Evolutionary conservation across 2,113 vertebrate genomes (phyloP), one percentile per base, ranked within the genome.

Genomic region (Psittacara wagleri): DNA sequence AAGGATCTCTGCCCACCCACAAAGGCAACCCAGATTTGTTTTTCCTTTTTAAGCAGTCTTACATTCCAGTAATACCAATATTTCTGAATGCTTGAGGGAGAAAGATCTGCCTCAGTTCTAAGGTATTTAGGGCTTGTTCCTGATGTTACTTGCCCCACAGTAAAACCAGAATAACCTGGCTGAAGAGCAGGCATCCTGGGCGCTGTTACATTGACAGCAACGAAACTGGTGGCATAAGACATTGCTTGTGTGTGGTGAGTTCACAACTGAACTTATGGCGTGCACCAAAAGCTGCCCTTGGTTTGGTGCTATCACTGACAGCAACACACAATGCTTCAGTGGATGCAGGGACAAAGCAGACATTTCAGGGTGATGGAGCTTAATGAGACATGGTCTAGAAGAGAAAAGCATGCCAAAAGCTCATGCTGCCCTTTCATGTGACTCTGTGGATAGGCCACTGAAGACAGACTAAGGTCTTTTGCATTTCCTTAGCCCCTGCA

Each of bases 251-350:
- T 7, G 28, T n/a, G 17, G 4, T 3, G 46, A 24, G 20, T 44
- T 82, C 49, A 27, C 37, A 77, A 23, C 18, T 6, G 7, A n/a
- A 27, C 13, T 44, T 24, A 28, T 0, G 2, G 5, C 1, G 2
- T 14, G 52, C 24, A 37, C 24, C 8, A 29, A 79, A 55, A 49
- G 41, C 64, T 81, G 39, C 7, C 24, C 41, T 35, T 37, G 43
- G 23, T n/a, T 88, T 31, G 52, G 9, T 59, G 69, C 51, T 37
- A 1, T 25, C 51, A 2, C 51, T 17, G 54, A 29, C 18, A 39
- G 37, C 24, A 37, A 33, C 22, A 16, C 17, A 1, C 0, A 1
- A 16, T 12, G 57, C 15, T 28, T 59, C 14, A 57, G 27, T 0
- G 10, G 52, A 29, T 15, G 14, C 64, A 41, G 87, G 2, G 11